phyloP scores from a whole-genome alignment of 2,797 vertebrate genomes.

The Novumbra hubbsi region DNA sequence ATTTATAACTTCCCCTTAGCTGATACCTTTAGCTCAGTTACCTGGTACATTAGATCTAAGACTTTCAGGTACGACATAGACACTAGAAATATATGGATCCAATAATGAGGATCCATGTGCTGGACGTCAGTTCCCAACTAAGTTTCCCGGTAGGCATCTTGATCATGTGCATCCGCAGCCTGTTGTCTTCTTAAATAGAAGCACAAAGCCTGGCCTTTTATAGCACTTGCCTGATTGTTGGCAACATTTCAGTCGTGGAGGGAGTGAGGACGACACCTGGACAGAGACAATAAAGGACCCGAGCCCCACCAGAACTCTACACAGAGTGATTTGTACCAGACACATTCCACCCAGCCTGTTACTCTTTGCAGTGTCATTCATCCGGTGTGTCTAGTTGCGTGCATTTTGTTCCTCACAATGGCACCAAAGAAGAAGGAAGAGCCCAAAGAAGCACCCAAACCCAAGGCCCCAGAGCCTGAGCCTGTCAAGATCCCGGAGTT shows the following conservation, averaged over 20 bases:
- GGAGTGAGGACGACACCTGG: conserved; percentile 64
- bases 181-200: conserved; percentile 88
- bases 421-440: conserved; percentile 96
- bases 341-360: neutral
- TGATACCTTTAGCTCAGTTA: conserved; percentile 22
- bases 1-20: conserved; percentile 10
- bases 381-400: conserved; percentile 23
- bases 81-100: conserved; percentile 46
- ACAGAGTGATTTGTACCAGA: conserved; percentile 23
- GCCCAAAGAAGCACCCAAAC: conserved; percentile 72
- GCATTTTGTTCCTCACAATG: conserved; percentile 68
- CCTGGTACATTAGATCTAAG: conserved; percentile 30
- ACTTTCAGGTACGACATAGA: neutral
- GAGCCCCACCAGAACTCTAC: conserved; percentile 32
- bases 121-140: conserved; percentile 38
- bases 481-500: conserved; percentile 85
- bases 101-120: conserved; percentile 18
- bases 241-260: conserved; percentile 45
- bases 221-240: conserved; percentile 77
- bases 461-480: conserved; percentile 80
- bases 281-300: conserved; percentile 68
- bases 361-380: conserved; percentile 37
- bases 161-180: conserved; percentile 50
- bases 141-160: conserved; percentile 32
- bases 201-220: conserved; percentile 85